A percentile compares a stretch with the other conserved stretches of the same genome.
Conservation (phyloP, 2,888 invertebrate genomes). For the Synergus japonicus region DNA sequence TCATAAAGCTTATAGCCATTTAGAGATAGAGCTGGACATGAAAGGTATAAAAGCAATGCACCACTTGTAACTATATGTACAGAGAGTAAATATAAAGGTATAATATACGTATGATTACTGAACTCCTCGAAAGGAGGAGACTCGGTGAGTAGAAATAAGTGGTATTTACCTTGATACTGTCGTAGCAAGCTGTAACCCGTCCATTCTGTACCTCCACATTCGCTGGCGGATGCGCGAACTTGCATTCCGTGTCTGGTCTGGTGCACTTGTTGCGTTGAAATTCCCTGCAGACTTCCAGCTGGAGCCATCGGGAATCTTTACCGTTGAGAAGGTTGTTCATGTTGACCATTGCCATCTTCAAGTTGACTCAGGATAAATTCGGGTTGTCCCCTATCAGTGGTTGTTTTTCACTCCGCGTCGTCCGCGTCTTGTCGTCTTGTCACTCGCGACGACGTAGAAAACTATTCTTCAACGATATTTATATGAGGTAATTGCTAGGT, state of each 20-base stretch:
- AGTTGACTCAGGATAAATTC: slow-evolving; percentile 45
- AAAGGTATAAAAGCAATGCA: slow-evolving; percentile 55
- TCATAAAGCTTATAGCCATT: slow-evolving; percentile 56
- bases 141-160: slow-evolving; percentile 19
- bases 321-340: slow-evolving; percentile 98
- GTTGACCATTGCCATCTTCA: slow-evolving; percentile 91
- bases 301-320: slow-evolving; percentile 99
- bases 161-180: slow-evolving; percentile 98
- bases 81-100: slow-evolving; percentile 42
- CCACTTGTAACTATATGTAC: slow-evolving; percentile 48
- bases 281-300: slow-evolving; percentile 99
- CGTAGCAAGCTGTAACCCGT: slow-evolving; percentile 99
- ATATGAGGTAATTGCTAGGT: slow-evolving; percentile 53
- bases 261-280: slow-evolving; percentile 99
- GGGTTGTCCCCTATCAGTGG: slow-evolving; percentile 48
- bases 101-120: not conserved
- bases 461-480: slow-evolving; percentile 61
- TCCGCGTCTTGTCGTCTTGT: slow-evolving; percentile 57
- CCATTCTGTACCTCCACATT: slow-evolving; percentile 99
- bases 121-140: slow-evolving; percentile 3
- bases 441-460: slow-evolving; percentile 60
- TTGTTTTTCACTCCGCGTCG: slow-evolving; percentile 57
- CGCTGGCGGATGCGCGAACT: slow-evolving; percentile 99
- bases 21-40: slow-evolving; percentile 54
- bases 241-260: slow-evolving; percentile 99